These are phyloP conservation scores for Turdus rufiventris DNA, from an alignment of 2,113 vertebrate species.

Conservation along the genomic window DNA sequence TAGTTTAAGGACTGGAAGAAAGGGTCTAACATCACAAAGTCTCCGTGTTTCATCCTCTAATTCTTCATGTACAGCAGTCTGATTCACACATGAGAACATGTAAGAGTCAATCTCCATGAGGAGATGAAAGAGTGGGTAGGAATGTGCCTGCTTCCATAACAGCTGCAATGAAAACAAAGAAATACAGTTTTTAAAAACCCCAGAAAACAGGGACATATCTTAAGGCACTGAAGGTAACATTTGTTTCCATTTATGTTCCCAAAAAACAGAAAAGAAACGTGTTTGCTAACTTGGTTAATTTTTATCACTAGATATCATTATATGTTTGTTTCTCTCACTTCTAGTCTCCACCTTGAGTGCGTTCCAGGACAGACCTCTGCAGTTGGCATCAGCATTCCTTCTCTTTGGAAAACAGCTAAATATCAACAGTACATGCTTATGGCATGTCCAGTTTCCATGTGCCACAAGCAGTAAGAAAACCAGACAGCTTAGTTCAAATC, in stretches of 20 bases:
- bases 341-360: neutral
- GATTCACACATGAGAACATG: slow-evolving; percentile 98
- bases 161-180: slow-evolving; percentile 72
- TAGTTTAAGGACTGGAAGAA: slow-evolving; percentile 92
- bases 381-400: neutral
- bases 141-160: slow-evolving; percentile 94
- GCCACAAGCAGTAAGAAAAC: neutral
- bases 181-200: neutral
- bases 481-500: neutral
- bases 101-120: slow-evolving; percentile 94
- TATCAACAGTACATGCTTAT: neutral
- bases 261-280: neutral
- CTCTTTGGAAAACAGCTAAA: neutral
- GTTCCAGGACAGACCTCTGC: neutral
- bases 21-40: slow-evolving; percentile 93
- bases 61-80: slow-evolving; percentile 94
- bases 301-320: neutral
- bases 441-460: neutral
- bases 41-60: slow-evolving; percentile 92
- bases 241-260: neutral
- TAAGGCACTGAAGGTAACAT: neutral
- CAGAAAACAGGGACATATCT: neutral
- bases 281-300: neutral
- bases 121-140: slow-evolving; percentile 88
- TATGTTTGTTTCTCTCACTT: neutral